These are phyloP conservation scores for Lymantria monacha DNA, from an alignment of 2,888 invertebrate species.

Conservation along the genomic window DNA sequence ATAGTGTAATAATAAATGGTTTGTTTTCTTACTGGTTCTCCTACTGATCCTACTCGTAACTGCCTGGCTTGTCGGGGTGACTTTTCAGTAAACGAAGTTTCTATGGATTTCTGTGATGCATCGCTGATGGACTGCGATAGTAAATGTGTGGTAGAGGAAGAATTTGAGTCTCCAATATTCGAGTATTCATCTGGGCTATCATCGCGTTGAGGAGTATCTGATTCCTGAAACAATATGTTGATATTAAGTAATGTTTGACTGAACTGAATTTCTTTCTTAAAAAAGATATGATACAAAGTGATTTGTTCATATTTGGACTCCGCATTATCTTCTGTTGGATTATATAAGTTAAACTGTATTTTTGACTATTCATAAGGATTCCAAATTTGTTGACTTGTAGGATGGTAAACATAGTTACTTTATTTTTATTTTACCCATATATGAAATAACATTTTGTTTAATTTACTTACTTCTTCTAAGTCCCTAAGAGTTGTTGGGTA, in stretches of 20 bases:
- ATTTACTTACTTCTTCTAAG: constrained; percentile 63
- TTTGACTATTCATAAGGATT: no score
- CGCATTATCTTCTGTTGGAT: no score
- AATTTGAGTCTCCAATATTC: constrained; percentile 69
- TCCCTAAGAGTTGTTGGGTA: constrained; percentile 67
- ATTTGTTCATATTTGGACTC: background rate
- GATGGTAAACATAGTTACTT: no score
- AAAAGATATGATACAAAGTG: background rate
- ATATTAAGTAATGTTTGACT: background rate
- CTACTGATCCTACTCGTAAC: constrained; percentile 57
- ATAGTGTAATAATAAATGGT: background rate
- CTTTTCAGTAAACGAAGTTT: constrained; percentile 67
- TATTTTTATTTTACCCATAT: no score
- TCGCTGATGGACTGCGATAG: constrained; percentile 67
- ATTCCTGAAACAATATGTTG: constrained; percentile 48
- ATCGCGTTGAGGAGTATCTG: constrained; percentile 68
- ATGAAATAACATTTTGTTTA: no score
- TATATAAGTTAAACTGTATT: no score
- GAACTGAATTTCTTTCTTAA: background rate
- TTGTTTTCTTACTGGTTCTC: constrained; percentile 50
- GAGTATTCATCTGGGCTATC: constrained; percentile 72
- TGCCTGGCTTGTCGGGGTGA: constrained; percentile 42
- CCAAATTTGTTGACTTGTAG: no score
- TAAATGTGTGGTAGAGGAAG: constrained; percentile 69
- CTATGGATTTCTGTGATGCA: constrained; percentile 56